Conservation (phyloP, 2,797 vertebrate genomes). For the Betta splendens region DNA sequence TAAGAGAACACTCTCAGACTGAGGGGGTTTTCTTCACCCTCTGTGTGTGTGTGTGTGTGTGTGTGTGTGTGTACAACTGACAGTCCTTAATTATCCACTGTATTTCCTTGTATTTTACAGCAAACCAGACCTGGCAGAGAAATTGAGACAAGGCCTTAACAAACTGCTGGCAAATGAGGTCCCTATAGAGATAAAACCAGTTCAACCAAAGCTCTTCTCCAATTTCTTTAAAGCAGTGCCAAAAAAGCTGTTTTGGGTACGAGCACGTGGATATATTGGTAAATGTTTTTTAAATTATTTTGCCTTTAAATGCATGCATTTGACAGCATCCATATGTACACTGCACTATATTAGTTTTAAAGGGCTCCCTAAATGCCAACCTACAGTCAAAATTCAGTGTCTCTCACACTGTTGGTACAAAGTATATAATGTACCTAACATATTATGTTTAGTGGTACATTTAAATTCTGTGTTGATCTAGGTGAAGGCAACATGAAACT, state of each 20-base stretch:
- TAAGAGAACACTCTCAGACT: no score
- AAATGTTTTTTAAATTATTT: conserved; percentile 33
- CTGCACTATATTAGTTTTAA: not conserved
- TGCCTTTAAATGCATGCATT: not conserved
- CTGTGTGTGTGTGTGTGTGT: no score
- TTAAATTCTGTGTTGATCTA: conserved; percentile 56
- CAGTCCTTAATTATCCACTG: not conserved
- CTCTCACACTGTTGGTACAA: not conserved
- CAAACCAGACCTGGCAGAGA: conserved; percentile 84
- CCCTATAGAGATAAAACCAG: conserved; percentile 90
- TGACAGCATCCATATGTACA: not conserved
- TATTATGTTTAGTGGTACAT: not conserved
- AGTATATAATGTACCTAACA: not conserved
- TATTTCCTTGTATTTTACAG: conserved; percentile 70
- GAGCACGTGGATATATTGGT: conserved; percentile 92
- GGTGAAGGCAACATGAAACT: conserved; percentile 94
- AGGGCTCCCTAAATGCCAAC: no score
- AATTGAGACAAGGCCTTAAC: conserved; percentile 81
- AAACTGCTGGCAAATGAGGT: conserved; percentile 88
- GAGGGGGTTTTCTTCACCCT: no score
- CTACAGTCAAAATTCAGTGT: no score
- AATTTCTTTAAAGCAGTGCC: conserved; percentile 75
- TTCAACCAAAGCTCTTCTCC: conserved; percentile 81
- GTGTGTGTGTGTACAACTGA: no score
- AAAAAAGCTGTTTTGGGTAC: conserved; percentile 91